These are phyloP conservation scores for Hyperoplus immaculatus DNA, from an alignment of 2,797 vertebrate genomes.

Conservation along the genomic window DNA sequence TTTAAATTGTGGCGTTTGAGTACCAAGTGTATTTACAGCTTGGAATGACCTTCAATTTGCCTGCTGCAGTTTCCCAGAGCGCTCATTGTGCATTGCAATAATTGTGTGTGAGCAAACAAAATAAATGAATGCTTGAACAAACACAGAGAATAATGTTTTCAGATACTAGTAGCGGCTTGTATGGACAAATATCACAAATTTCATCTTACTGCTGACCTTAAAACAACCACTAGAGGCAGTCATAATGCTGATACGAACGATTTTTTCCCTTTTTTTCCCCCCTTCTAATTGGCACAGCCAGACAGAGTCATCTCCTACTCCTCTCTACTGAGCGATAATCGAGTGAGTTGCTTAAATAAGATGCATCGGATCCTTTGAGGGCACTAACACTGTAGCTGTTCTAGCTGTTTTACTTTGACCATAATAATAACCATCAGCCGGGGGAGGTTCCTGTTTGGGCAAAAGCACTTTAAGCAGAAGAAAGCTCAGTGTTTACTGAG, in stretches of 20 bases:
- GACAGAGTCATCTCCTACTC: conserved; percentile 33
- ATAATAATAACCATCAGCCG: not conserved
- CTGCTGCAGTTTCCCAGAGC: conserved; percentile 67
- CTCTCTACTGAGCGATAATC: conserved; percentile 35
- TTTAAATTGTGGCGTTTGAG: conserved; percentile 59
- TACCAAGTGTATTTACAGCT: conserved; percentile 41
- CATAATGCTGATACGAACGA: conserved; percentile 1
- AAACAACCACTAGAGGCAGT: not conserved
- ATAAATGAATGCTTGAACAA: conserved; percentile 57
- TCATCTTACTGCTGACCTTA: not conserved
- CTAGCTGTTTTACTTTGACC: conserved; percentile 39
- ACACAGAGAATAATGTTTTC: conserved; percentile 15
- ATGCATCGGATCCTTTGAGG: conserved; percentile 37
- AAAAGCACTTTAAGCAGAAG: conserved; percentile 7
- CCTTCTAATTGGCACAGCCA: conserved; percentile 32
- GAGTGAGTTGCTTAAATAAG: conserved; percentile 40
- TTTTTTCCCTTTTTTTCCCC: not conserved
- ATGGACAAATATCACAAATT: not conserved
- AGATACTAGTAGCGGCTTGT: conserved; percentile 1
- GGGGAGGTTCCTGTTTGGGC: conserved; percentile 13
- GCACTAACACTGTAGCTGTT: conserved; percentile 5
- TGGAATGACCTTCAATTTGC: conserved; percentile 63
- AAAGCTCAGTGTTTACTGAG: not conserved
- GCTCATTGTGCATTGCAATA: conserved; percentile 43
- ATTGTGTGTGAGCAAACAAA: conserved; percentile 65